phyloP scores from a whole-genome alignment of 2,797 vertebrate species.

The Telmatherina bonti region DNA sequence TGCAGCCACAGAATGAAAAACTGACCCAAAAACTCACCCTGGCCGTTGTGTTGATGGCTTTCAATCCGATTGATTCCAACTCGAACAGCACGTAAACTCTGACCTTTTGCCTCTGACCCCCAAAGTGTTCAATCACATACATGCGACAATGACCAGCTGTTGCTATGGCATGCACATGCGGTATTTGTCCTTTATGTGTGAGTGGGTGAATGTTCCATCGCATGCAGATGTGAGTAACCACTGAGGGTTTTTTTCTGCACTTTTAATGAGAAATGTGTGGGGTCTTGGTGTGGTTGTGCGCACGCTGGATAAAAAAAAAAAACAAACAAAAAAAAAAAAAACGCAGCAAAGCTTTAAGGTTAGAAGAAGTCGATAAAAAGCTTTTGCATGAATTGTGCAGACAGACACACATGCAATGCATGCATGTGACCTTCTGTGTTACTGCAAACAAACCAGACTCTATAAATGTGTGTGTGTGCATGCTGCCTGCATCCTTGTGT shows the following conservation, averaged over 20 bases:
- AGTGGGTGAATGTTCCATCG: not conserved
- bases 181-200: not conserved
- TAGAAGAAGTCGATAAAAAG: not conserved
- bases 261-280: slow-evolving; percentile 49
- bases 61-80: slow-evolving; percentile 17
- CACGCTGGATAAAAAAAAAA: slow-evolving; percentile 5
- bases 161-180: slow-evolving; percentile 3
- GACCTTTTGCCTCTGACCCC: slow-evolving; percentile 26
- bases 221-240: slow-evolving; percentile 36
- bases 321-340: too few relatives aligned
- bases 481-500: not conserved
- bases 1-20: not conserved
- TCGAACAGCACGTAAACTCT: slow-evolving; percentile 7
- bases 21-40: not conserved
- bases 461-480: slow-evolving; percentile 1
- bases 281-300: slow-evolving; percentile 30
- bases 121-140: slow-evolving; percentile 13
- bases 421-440: not conserved
- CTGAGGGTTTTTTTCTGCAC: slow-evolving; percentile 7
- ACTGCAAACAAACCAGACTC: not conserved
- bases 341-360: slow-evolving; percentile 2
- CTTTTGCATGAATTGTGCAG: not conserved
- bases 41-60: not conserved
- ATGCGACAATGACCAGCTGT: slow-evolving; percentile 44
- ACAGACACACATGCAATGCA: slow-evolving; percentile 3